Percentiles rank a stretch among this genome's conserved stretches.
These are phyloP conservation scores for Hippasteria phrygiana DNA, from an alignment of 53 echinoderm and acorn worm species.

Conservation along the genomic window DNA sequence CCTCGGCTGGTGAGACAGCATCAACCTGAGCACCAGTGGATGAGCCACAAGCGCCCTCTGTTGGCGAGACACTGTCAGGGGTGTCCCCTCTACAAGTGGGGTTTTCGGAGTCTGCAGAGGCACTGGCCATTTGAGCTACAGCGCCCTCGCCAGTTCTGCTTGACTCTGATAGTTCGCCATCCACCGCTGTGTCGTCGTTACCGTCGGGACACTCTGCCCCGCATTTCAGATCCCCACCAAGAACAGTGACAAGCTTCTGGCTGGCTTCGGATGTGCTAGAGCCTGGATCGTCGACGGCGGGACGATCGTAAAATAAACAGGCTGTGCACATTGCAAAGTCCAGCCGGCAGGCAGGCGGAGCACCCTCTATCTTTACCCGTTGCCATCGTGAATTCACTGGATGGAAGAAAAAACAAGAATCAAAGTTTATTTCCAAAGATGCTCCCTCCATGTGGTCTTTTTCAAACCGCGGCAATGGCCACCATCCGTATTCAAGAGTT, in stretches of 20 bases:
- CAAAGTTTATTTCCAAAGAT: neutral
- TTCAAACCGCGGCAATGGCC: too few relatives aligned
- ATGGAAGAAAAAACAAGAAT: constrained; percentile 9
- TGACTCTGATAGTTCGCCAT: neutral
- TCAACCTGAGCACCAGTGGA: constrained; percentile 24
- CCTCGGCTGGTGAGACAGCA: constrained; percentile 18
- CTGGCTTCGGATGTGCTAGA: neutral
- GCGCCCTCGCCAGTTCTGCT: constrained; percentile 4
- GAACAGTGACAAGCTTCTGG: neutral
- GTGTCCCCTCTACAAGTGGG: neutral
- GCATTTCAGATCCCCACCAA: neutral
- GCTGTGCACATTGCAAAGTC: constrained; percentile 90
- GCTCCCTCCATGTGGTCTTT: neutral
- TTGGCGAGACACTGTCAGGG: neutral
- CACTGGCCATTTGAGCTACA: neutral
- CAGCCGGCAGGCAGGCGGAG: constrained; percentile 88
- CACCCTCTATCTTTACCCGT: constrained; percentile 71
- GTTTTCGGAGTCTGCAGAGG: neutral
- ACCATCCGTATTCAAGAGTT: too few relatives aligned
- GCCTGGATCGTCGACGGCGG: neutral
- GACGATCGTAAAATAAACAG: constrained; percentile 16
- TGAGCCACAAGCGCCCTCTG: constrained; percentile 44
- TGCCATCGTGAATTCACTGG: constrained; percentile 81
- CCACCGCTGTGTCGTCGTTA: neutral
- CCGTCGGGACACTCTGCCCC: neutral